phyloP scores from a whole-genome alignment of 2,888 invertebrate genomes.

The Acleris literana region DNA sequence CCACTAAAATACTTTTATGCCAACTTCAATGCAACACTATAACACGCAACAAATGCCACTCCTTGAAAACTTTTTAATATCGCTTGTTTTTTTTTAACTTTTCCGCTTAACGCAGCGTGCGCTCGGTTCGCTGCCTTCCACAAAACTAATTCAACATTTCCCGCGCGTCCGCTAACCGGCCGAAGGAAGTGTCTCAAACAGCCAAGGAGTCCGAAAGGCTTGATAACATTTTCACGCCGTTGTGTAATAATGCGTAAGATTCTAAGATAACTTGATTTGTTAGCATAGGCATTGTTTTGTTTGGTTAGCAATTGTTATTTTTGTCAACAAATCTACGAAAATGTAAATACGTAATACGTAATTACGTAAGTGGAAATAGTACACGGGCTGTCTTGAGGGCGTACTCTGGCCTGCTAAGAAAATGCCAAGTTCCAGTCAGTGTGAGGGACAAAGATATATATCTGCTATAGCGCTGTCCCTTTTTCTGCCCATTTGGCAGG shows the following conservation, averaged over 20 bases:
- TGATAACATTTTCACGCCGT: slow-evolving; percentile 21
- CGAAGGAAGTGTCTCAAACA: slow-evolving; percentile 18
- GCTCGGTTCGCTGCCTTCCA: slow-evolving; percentile 50
- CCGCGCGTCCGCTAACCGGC: slow-evolving; percentile 31
- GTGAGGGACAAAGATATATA: no score
- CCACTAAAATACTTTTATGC: neutral
- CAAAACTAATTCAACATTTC: slow-evolving; percentile 51
- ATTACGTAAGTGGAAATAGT: no score
- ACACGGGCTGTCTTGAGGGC: no score
- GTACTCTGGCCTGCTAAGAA: no score
- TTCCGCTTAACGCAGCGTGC: slow-evolving; percentile 52
- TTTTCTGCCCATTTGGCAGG: no score
- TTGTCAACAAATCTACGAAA: slow-evolving; percentile 7
- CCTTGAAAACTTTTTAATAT: slow-evolving; percentile 11
- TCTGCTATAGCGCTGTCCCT: no score
- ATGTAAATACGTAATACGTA: no score
- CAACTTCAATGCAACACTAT: slow-evolving; percentile 6
- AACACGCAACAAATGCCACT: slow-evolving; percentile 23
- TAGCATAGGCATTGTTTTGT: slow-evolving; percentile 42
- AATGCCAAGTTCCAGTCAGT: no score
- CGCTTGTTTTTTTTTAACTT: slow-evolving; percentile 15
- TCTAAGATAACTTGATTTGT: slow-evolving; percentile 55
- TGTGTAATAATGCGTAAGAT: slow-evolving; percentile 44
- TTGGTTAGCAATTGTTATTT: slow-evolving; percentile 29
- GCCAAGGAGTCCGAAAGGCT: slow-evolving; percentile 8